These are phyloP conservation scores for Drosophila acutilabella DNA, from an alignment of 2,888 invertebrate genomes.

Conservation along the genomic window DNA sequence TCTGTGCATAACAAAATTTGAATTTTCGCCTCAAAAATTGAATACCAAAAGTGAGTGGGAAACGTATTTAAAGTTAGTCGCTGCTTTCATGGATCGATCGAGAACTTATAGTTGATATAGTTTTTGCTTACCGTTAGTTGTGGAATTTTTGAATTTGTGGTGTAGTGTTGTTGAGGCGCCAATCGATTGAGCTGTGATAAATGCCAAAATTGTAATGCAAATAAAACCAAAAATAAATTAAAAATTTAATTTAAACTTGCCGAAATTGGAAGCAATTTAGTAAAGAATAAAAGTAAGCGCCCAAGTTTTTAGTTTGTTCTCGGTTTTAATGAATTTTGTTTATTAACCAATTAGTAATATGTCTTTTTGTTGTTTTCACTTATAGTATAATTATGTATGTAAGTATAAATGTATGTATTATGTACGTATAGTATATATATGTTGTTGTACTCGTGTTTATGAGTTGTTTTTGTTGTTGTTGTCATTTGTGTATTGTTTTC, in stretches of 20 bases:
- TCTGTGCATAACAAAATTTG: slow-evolving; percentile 43
- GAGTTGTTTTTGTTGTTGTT: slow-evolving; percentile 30
- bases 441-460: slow-evolving; percentile 64
- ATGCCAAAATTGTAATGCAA: slow-evolving; percentile 51
- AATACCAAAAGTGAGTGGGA: slow-evolving; percentile 46
- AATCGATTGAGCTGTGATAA: slow-evolving; percentile 58
- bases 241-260: slow-evolving; percentile 25
- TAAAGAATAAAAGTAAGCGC: slow-evolving; percentile 69
- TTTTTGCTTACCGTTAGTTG: slow-evolving; percentile 63
- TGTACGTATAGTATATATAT: slow-evolving; percentile 67
- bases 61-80: slow-evolving; percentile 20
- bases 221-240: background rate
- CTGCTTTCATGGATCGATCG: slow-evolving; percentile 20
- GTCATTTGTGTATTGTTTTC: slow-evolving; percentile 28
- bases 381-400: slow-evolving; percentile 76
- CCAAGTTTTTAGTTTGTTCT: slow-evolving; percentile 35
- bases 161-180: slow-evolving; percentile 50
- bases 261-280: slow-evolving; percentile 62
- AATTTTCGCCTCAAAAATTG: slow-evolving; percentile 44
- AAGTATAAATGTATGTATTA: slow-evolving; percentile 80
- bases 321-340: slow-evolving; percentile 69
- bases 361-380: slow-evolving; percentile 61
- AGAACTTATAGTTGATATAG: slow-evolving; percentile 5
- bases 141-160: slow-evolving; percentile 32
- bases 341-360: slow-evolving; percentile 77